Percentiles rank a stretch among this genome's conserved stretches.
Evolutionary conservation across 2,113 vertebrate species (phyloP).

Genomic region (Mormyrus iriodes): DNA sequence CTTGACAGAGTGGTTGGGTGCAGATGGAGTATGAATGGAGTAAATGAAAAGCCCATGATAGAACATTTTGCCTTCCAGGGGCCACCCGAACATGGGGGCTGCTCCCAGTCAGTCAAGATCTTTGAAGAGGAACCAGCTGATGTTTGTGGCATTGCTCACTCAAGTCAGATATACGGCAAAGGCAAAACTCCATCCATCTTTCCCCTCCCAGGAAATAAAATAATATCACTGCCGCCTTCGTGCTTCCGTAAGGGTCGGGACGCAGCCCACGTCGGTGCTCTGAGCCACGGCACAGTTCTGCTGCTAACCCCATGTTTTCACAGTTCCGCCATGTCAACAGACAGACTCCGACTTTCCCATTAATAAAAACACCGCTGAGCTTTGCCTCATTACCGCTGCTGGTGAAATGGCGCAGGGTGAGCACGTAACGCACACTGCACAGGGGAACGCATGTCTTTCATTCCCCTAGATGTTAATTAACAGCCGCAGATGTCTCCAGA

Average conservation of each 20-base stretch:
- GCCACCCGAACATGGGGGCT: background rate
- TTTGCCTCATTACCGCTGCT: background rate
- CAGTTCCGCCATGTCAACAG: constrained; percentile 13
- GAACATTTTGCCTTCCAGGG: background rate
- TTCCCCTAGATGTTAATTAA: background rate
- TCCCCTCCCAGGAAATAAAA: background rate
- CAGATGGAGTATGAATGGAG: background rate
- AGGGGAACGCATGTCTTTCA: too few species aligned
- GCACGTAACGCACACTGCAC: too few species aligned
- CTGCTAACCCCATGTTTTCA: background rate
- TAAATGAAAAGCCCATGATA: background rate
- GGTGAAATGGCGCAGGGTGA: background rate
- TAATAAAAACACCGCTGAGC: background rate
- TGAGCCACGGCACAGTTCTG: background rate
- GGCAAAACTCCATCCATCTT: background rate
- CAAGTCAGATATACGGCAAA: background rate
- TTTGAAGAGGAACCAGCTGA: background rate
- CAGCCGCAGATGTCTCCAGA: background rate
- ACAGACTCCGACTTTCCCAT: background rate
- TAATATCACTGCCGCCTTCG: background rate
- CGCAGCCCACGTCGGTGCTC: background rate
- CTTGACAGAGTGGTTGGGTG: background rate
- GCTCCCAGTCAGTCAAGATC: background rate
- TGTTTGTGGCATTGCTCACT: background rate
- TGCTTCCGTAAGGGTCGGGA: background rate